A percentile compares a stretch with the other conserved stretches of the same genome.
These are phyloP conservation scores for Micromesistius poutassou DNA, from an alignment of 2,797 vertebrate species.

Conservation along the genomic window DNA sequence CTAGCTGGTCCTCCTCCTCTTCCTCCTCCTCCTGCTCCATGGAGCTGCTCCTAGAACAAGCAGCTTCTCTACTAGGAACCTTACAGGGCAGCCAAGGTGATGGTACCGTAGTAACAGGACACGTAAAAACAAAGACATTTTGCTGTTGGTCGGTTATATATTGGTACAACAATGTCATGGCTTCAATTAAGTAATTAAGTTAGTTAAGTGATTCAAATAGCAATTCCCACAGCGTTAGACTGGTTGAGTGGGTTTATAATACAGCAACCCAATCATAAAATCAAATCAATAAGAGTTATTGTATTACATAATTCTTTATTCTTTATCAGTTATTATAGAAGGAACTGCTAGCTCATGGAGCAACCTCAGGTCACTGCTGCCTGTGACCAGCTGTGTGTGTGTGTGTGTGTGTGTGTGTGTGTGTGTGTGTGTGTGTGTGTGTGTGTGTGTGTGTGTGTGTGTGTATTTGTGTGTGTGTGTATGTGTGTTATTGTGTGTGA, in stretches of 20 bases:
- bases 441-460: no score
- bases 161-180: no score
- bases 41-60: no score
- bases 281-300: neutral
- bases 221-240: neutral
- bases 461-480: neutral
- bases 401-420: constrained; percentile 5
- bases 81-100: no score
- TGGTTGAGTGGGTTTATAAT: neutral
- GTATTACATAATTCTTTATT: neutral
- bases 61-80: no score
- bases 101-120: no score
- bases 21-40: no score
- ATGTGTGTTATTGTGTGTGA: neutral
- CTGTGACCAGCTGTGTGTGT: constrained; percentile 1
- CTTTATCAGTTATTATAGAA: neutral
- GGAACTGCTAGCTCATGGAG: neutral
- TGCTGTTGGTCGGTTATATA: neutral
- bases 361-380: neutral
- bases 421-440: no score
- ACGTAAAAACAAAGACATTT: neutral
- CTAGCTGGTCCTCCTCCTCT: neutral
- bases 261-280: neutral
- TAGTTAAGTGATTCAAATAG: no score
- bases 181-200: neutral